These are phyloP conservation scores for Dryocosmus kuriphilus DNA, from an alignment of 2,888 invertebrate species.

Conservation along the genomic window DNA sequence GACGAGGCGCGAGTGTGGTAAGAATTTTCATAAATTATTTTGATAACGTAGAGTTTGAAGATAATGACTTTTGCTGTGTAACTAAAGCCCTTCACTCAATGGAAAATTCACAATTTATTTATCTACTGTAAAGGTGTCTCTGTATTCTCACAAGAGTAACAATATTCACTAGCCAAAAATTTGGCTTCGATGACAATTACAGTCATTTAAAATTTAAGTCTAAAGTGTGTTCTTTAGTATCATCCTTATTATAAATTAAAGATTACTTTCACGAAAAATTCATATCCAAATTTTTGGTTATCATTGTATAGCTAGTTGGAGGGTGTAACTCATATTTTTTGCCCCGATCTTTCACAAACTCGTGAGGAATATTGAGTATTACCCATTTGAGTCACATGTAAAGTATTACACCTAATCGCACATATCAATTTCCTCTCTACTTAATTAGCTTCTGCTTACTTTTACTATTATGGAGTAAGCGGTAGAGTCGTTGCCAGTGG, in stretches of 20 bases:
- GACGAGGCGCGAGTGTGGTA: conserved; percentile 92
- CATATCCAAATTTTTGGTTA: conserved; percentile 9
- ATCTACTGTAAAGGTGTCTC: background rate
- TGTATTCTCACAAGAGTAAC: conserved; percentile 6
- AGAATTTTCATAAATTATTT: conserved; percentile 73
- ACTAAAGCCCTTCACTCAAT: conserved; percentile 28
- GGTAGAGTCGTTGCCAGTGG: too few relatives aligned
- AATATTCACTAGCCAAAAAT: conserved; percentile 13
- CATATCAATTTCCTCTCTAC: conserved; percentile 16
- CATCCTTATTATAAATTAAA: background rate
- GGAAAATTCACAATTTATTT: background rate
- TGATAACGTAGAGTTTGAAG: conserved; percentile 17
- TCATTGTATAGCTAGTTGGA: background rate
- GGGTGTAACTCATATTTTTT: conserved; percentile 27
- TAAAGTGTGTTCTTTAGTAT: background rate
- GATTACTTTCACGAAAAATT: background rate
- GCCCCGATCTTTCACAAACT: conserved; percentile 23
- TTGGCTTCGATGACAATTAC: background rate
- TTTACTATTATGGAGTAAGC: too few relatives aligned
- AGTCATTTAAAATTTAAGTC: background rate
- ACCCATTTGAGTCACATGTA: conserved; percentile 38
- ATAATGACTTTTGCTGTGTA: conserved; percentile 11
- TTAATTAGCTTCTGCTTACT: conserved; percentile 25
- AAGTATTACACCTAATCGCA: conserved; percentile 35
- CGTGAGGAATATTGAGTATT: conserved; percentile 26